Base-by-base conservation (phyloP, 2,113 vertebrate genomes). In the Furnarius figulus region DNA sequence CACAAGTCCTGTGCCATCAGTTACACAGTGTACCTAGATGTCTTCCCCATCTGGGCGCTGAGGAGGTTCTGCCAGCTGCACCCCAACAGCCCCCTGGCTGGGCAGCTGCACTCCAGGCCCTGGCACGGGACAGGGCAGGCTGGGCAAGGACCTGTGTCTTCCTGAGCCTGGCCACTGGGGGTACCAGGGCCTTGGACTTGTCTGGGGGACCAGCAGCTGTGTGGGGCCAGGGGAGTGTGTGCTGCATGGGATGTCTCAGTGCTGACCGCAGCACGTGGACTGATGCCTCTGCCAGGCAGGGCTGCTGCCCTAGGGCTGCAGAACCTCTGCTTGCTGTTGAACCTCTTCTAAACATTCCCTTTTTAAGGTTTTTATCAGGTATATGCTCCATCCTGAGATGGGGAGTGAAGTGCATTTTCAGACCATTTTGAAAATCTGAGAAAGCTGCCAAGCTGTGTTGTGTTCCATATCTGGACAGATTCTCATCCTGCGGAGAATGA, bases 1-100 rank as follows among this genome's bases (percentile, higher is more conserved):
- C 99, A 99, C 98, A 99, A 99, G 97, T 99, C 98, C 3, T 99
- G 99, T 37, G 99, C 99, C 35, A 99, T 99, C 97, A 99, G 98
- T 96, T 99, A 99, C 97, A 99, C 98, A 0, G 98, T 97, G 4
- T 99, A 99, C 95, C 98, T 98, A 76, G 99, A 99, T 1, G 50
- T 99, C 76, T 99, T 99, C 93, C 99, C 99, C 11, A 97, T 99
- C 92, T 99, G 99, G 99, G 94, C 99, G 0, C 98, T 99, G 0
- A 99, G 99, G 1, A 98, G 99, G 37, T 99, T 99, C 97, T 98
- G 97, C 12, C 76, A 14, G 4, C 98, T 99, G 30, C 95, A 99
- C 92, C 99, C 99, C 3, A 22, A 75, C 67, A 99, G 97, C 56
- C 17, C 94, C 14, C 95, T 99, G 1, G 95, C 98, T 2, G 97